phyloP scores from a whole-genome alignment of 2,888 invertebrate species.

The Anagyrus pseudococci region DNA sequence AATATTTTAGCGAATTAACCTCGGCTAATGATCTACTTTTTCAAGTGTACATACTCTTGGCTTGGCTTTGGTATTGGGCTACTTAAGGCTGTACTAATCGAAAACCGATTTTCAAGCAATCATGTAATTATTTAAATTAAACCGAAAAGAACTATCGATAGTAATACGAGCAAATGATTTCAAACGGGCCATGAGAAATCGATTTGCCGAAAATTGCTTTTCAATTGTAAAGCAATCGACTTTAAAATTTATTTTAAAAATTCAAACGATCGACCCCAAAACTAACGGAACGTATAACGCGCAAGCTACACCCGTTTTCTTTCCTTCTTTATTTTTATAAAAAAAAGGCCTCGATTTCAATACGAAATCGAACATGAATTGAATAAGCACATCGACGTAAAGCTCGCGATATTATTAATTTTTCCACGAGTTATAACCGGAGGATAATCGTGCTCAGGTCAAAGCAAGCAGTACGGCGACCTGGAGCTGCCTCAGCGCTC shows the following conservation, averaged over 20 bases:
- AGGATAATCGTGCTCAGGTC: conserved; percentile 63
- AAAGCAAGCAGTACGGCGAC: conserved; percentile 77
- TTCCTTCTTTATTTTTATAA: not conserved
- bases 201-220: conserved; percentile 10
- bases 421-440: not conserved
- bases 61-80: too few relatives aligned
- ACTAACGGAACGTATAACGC: too few relatives aligned
- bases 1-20: too few relatives aligned
- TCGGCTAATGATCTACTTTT: too few relatives aligned
- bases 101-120: conserved; percentile 9
- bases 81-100: conserved; percentile 5
- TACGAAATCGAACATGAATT: not conserved
- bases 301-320: not conserved
- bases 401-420: not conserved
- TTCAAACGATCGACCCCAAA: not conserved
- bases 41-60: too few relatives aligned
- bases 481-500: conserved; percentile 89
- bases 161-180: not conserved
- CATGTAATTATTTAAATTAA: conserved; percentile 12
- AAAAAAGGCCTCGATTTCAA: not conserved
- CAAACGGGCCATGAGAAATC: conserved; percentile 5
- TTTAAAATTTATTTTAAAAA: not conserved
- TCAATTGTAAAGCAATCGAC: not conserved
- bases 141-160: conserved; percentile 4
- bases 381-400: not conserved